These are phyloP conservation scores for Platysteira castanea DNA, from an alignment of 2,113 vertebrate species.

Conservation along the genomic window DNA sequence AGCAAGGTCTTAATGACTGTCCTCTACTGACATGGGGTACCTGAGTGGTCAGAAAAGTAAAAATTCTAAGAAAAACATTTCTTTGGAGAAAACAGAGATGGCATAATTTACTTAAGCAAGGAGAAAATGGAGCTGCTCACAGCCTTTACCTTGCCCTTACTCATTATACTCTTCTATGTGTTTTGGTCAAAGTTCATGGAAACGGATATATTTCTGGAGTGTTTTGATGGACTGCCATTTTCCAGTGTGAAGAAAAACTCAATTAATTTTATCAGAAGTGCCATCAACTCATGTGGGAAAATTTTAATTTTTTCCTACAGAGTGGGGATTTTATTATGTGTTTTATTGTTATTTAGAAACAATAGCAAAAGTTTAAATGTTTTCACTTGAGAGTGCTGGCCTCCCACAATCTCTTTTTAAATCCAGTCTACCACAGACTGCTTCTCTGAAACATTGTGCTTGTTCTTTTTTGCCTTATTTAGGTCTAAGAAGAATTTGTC, in stretches of 20 bases:
- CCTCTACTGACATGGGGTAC: background rate
- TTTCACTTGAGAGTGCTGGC: background rate
- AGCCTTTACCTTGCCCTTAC: background rate
- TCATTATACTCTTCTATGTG: background rate
- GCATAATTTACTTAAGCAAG: background rate
- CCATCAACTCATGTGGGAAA: background rate
- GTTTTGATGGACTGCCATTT: background rate
- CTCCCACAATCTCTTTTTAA: background rate
- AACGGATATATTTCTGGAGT: background rate
- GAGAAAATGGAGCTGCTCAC: background rate
- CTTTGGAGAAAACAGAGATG: background rate
- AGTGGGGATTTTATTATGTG: background rate
- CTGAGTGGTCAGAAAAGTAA: background rate
- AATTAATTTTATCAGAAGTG: background rate
- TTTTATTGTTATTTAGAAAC: conserved; percentile 5
- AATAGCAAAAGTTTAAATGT: background rate
- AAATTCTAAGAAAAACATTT: background rate
- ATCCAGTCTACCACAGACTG: background rate
- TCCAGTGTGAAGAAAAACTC: background rate
- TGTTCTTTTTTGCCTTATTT: background rate
- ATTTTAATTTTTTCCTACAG: background rate
- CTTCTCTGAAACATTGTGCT: background rate
- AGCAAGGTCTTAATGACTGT: background rate
- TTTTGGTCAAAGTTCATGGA: background rate
- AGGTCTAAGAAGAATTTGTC: background rate